These are phyloP conservation scores for Melanaphis sacchari DNA, from an alignment of 1,140 invertebrate species.

Conservation along the genomic window DNA sequence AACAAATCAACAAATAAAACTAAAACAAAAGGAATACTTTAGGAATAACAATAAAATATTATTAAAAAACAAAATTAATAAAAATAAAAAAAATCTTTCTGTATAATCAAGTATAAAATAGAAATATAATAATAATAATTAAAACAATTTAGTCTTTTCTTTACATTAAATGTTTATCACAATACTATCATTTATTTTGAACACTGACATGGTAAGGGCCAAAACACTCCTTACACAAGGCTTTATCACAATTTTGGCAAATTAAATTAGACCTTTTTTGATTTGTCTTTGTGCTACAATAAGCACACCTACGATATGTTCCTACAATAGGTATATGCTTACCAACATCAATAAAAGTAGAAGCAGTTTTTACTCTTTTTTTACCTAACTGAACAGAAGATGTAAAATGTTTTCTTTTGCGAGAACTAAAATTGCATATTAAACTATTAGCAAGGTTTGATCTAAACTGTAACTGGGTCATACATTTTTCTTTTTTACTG, in stretches of 20 bases:
- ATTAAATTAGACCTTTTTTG: background rate
- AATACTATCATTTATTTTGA: background rate
- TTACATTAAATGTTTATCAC: background rate
- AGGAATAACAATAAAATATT: background rate
- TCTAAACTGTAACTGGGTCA: background rate
- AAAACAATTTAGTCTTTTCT: background rate
- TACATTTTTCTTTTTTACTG: background rate
- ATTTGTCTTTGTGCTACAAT: slow-evolving; percentile 1
- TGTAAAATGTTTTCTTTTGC: background rate
- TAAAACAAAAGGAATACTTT: background rate
- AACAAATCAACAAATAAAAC: too few species aligned
- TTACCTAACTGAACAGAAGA: background rate
- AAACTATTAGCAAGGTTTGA: background rate
- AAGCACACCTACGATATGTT: background rate
- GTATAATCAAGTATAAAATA: background rate
- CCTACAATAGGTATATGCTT: background rate
- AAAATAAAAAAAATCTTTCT: background rate
- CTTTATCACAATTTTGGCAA: background rate
- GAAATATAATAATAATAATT: slow-evolving; percentile 1
- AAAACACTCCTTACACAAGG: background rate
- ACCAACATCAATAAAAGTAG: background rate
- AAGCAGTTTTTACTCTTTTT: background rate
- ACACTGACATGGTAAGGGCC: background rate
- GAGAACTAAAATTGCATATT: background rate
- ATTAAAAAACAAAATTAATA: background rate